Evolutionary conservation across 2,797 vertebrate genomes (phyloP).

Genomic region (Enteromius paludinosus): DNA sequence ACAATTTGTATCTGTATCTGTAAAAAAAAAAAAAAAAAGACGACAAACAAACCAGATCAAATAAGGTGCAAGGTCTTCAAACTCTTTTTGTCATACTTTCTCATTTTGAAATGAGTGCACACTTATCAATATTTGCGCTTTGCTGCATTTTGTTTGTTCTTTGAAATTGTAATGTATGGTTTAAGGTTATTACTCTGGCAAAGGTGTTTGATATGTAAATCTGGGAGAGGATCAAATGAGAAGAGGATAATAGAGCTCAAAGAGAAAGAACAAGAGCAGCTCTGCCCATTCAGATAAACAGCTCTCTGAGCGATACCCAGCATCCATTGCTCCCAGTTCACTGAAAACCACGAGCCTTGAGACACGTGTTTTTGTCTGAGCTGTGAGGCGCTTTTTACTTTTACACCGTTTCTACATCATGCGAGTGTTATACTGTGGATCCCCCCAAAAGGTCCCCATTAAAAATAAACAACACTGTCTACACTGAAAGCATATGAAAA

Average conservation of each 20-base stretch:
- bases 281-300: slow-evolving; percentile 62
- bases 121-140: slow-evolving; percentile 70
- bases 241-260: slow-evolving; percentile 58
- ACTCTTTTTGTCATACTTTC: slow-evolving; percentile 6
- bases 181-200: slow-evolving; percentile 65
- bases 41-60: slow-evolving; percentile 63
- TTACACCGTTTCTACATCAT: slow-evolving; percentile 4
- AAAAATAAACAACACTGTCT: neutral
- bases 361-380: neutral
- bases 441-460: neutral
- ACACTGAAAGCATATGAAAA: neutral
- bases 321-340: slow-evolving; percentile 35
- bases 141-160: slow-evolving; percentile 64
- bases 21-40: neutral
- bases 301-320: slow-evolving; percentile 56
- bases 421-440: neutral
- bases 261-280: slow-evolving; percentile 50
- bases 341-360: slow-evolving; percentile 16
- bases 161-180: slow-evolving; percentile 72
- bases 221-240: slow-evolving; percentile 58
- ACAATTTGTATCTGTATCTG: neutral
- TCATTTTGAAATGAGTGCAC: slow-evolving; percentile 63
- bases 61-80: slow-evolving; percentile 66
- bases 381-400: neutral
- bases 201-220: slow-evolving; percentile 68